phyloP scores from a whole-genome alignment of 1,140 invertebrate genomes.

The Bombus picipes region DNA sequence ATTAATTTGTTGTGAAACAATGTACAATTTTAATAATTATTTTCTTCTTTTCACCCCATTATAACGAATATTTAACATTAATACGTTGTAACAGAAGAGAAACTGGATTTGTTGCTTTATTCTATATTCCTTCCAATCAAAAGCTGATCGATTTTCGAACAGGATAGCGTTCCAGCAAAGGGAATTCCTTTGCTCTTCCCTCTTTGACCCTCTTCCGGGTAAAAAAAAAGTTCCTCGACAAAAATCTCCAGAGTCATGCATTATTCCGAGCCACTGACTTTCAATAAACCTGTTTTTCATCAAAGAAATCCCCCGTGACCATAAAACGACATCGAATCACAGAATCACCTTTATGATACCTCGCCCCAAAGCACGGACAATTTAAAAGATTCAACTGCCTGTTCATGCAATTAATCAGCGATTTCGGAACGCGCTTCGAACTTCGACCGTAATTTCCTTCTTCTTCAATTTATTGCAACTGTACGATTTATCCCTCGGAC shows the following conservation, averaged over 20 bases:
- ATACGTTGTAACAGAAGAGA: neutral
- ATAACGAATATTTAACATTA: neutral
- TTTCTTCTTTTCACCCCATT: too few species aligned
- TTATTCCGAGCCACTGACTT: conserved; percentile 30
- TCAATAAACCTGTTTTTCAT: conserved; percentile 28
- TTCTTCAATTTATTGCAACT: too few species aligned
- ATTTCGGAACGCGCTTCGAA: neutral
- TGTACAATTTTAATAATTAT: too few species aligned
- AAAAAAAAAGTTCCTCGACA: neutral
- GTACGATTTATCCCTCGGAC: too few species aligned
- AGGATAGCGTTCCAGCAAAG: neutral
- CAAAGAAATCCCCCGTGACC: conserved; percentile 8
- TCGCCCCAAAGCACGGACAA: too few species aligned
- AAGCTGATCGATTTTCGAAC: conserved; percentile 12
- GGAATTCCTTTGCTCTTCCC: neutral
- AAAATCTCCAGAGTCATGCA: conserved; percentile 29
- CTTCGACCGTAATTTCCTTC: too few species aligned
- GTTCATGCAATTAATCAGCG: neutral
- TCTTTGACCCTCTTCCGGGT: neutral
- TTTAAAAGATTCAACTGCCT: neutral
- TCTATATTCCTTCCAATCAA: neutral
- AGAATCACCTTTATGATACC: neutral
- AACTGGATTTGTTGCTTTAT: neutral
- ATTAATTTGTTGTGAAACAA: too few species aligned
- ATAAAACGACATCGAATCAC: conserved; percentile 9